Evolutionary conservation across 2,888 invertebrate species (phyloP), one percentile per base, ranked within the genome.

Genomic region (Axea sp.): DNA sequence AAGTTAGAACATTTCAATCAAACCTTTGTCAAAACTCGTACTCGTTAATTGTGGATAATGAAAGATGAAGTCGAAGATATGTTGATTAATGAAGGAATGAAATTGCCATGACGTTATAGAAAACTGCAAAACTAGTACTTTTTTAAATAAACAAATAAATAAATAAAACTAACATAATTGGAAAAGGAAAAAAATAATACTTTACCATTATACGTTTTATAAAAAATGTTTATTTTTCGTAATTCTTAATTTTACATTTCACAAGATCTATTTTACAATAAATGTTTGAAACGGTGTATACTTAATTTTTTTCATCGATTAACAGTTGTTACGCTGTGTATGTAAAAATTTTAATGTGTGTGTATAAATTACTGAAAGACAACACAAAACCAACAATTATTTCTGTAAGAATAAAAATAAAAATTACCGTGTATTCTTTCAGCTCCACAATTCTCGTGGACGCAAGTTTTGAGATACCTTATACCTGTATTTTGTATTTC

Each of bases 251-350:
- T 51, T 31, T 64, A 64, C 62, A 64, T 41, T 53, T 53, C 51
- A 53, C 53, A 64, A 64, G 26, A 35, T 17, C 43, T 51, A 41
- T 64, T 51, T 51, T 64, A 64, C 64, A 64, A 51, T 62, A 24
- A 30, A 22, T 28, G 35, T 43, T 26, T 39, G 15, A 35, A 41
- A 33, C 24, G 8, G 19, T 35, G 45, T 57, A 9, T 59, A 43
- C 19, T 24, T 30, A n/a, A 8, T 51, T 41, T 6, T 62, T 17
- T 22, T 24, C 3, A 41, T 41, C 24, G 22, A 41, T 4, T 28
- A 57, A 33, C 45, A 35, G 6, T 33, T 43, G 7, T 30, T 28
- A 41, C 45, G 35, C 59, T 35, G 11, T 28, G 7, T 30, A 12
- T 41, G 6, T 31, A 30, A 4, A 30, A 30, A 9, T 1, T 30